Percentiles rank a stretch among this genome's conserved stretches.
Conservation (phyloP, 2,888 invertebrate species). For the Agriotes lineatus region DNA sequence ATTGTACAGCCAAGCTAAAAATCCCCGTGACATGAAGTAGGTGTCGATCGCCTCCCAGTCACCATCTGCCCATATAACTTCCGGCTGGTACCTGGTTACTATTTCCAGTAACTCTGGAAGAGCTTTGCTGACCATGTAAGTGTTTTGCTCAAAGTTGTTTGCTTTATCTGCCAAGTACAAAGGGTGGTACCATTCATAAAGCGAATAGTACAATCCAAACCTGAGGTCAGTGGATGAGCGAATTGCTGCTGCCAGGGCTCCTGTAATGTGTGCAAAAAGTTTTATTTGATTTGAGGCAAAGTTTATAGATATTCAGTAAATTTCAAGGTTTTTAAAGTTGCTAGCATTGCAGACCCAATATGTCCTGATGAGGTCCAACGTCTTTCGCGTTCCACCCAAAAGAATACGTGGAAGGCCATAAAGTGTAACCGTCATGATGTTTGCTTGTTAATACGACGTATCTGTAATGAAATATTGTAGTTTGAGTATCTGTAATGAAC, state of each 20-base stretch:
- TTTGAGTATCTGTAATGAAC: no score
- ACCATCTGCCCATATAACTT: slow-evolving; percentile 93
- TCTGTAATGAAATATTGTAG: slow-evolving; percentile 63
- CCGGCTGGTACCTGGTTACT: slow-evolving; percentile 76
- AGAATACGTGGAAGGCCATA: slow-evolving; percentile 83
- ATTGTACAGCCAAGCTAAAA: slow-evolving; percentile 93
- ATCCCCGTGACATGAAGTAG: slow-evolving; percentile 88
- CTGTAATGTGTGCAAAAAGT: no score
- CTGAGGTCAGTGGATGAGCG: slow-evolving; percentile 71
- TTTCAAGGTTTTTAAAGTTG: background rate
- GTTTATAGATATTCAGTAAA: no score
- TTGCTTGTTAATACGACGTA: slow-evolving; percentile 87
- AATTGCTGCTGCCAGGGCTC: slow-evolving; percentile 78
- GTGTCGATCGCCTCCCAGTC: slow-evolving; percentile 89
- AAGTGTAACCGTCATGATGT: slow-evolving; percentile 87
- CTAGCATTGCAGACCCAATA: slow-evolving; percentile 79
- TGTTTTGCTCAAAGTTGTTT: slow-evolving; percentile 72
- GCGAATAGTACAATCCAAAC: slow-evolving; percentile 88
- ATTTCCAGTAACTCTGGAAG: slow-evolving; percentile 86
- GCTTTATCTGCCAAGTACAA: slow-evolving; percentile 79
- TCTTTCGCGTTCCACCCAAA: slow-evolving; percentile 88
- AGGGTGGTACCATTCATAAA: slow-evolving; percentile 91
- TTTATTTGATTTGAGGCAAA: no score
- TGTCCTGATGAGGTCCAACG: slow-evolving; percentile 81
- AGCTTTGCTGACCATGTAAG: slow-evolving; percentile 78